Evolutionary conservation across 2,888 invertebrate species (phyloP), one percentile per base, ranked within the genome.

Genomic region (Vanessa cardui): DNA sequence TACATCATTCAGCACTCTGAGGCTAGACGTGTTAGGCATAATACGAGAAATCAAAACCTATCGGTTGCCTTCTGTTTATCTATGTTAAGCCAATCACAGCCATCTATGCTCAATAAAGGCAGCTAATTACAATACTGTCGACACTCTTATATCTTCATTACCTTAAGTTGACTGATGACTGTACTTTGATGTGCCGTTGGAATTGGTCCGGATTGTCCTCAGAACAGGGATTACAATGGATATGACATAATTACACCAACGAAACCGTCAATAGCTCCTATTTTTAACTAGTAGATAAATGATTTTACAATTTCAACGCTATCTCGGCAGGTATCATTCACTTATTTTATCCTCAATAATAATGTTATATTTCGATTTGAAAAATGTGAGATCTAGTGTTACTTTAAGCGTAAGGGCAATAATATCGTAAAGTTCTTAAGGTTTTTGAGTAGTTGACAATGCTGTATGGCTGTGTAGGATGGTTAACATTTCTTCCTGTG

Each of bases 71-170:
- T 33, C 49, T n/a, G 31, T 49, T 77, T 76, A 56, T 81, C 83
- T 82, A 69, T 80, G 78, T 9, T 60, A 54, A 76, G 72, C 81
- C 79, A 82, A 82, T 84, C 82, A 80, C 76, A 78, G 72, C 76
- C 75, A 77, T 78, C 76, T 69, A 74, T 75, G 79, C 78, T 79
- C 78, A 78, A 84, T 84, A 86, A 82, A 85, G 79, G 80, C 80
- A 78, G 74, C 82, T 87, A 87, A 88, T 87, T 87, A 87, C 81
- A 75, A 73, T 69, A 79, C 83, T 85, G 86, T 86, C 87, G 80
- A 80, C 83, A 76, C 76, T 71, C 75, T 73, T 78, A 83, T 77
- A 79, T 83, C 84, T 86, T 86, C 83, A 86, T 87, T 82, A 78
- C 77, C 74, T 76, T 71, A 67, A 54, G 71, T 78, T 86, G 86